These are phyloP conservation scores for Heterodera carotae DNA, from an alignment of 1,140 invertebrate species.

Conservation along the genomic window DNA sequence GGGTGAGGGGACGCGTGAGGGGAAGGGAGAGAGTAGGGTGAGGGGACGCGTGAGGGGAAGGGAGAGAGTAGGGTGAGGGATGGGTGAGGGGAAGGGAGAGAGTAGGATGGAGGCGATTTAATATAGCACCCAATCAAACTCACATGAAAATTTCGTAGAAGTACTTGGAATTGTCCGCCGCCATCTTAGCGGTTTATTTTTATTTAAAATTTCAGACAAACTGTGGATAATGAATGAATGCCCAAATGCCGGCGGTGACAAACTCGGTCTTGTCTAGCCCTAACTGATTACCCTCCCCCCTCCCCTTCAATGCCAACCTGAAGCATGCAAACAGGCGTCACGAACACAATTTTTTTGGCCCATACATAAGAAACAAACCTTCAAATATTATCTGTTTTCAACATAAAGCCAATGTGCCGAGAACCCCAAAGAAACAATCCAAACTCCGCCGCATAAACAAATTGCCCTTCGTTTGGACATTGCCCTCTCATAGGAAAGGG, in stretches of 20 bases:
- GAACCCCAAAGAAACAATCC: constrained; percentile 61
- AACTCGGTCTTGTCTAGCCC: no score
- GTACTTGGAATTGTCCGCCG: constrained; percentile 48
- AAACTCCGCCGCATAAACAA: constrained; percentile 58
- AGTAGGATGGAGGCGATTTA: no score
- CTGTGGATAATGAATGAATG: no score
- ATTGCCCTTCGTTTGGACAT: constrained; percentile 62
- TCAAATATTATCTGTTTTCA: constrained; percentile 18
- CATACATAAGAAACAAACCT: constrained; percentile 65
- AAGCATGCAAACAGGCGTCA: constrained; percentile 59
- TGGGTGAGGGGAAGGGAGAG: background rate
- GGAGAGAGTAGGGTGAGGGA: no score
- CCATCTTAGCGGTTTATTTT: constrained; percentile 29
- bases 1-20: no score
- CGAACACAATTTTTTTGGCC: constrained; percentile 46
- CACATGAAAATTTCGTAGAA: constrained; percentile 61
- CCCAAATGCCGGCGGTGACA: no score
- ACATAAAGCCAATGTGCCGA: background rate
- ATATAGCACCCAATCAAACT: constrained; percentile 11
- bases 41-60: no score
- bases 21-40: no score
- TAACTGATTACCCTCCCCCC: no score
- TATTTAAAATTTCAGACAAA: no score
- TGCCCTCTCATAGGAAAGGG: constrained; percentile 58
- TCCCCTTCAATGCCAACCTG: constrained; percentile 38